Base-by-base conservation (phyloP, 2,888 invertebrate species). In the Antheraea yamamai region DNA sequence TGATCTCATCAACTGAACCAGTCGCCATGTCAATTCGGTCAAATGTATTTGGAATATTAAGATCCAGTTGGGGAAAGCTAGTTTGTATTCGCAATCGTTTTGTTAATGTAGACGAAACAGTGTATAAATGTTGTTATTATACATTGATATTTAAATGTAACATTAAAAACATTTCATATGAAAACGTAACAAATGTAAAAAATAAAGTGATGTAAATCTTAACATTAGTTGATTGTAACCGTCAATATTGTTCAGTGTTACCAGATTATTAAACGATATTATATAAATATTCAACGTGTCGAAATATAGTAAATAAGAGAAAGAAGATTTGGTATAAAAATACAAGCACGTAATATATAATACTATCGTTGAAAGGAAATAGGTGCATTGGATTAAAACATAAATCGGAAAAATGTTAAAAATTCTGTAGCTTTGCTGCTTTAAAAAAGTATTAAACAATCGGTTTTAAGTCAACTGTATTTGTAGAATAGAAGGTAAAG, bases 51-150 rank as follows among this genome's bases (percentile, higher is more conserved):
- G 12, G 47, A 47, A 47, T 47, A 47, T 12, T 30, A 61, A 80
- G 81, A 76, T 81, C 81, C 79, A 78, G 80, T 77, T 75, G 81
- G 84, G 84, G 86, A 86, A 87, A 88, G 86, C 85, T 85, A 84
- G 85, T 84, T 85, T 84, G 16, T 70, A n/a, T n/a, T 39, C 70
- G 70, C 10, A n/a, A 7, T n/a, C 39, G 10, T 30, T 70, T 39
- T 39, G 10, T 70, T 26, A 30, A 66, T 66, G 64, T 26, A 30
- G 64, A 66, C 12, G 26, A 26, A 64, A 0, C 26, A 66, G 16
- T 66, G 26, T 66, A 18, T 66, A 30, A 66, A 66, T 18, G 30
- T 66, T 66, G 16, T 16, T n/a, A 61, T 66, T 30, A 18, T 61
- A 61, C n/a, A 12, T n/a, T 61, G 23, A 23, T 12, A 26, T 26